Evolutionary conservation across 2,797 vertebrate genomes (phyloP).

Genomic region (Arnoldichthys spilopterus): DNA sequence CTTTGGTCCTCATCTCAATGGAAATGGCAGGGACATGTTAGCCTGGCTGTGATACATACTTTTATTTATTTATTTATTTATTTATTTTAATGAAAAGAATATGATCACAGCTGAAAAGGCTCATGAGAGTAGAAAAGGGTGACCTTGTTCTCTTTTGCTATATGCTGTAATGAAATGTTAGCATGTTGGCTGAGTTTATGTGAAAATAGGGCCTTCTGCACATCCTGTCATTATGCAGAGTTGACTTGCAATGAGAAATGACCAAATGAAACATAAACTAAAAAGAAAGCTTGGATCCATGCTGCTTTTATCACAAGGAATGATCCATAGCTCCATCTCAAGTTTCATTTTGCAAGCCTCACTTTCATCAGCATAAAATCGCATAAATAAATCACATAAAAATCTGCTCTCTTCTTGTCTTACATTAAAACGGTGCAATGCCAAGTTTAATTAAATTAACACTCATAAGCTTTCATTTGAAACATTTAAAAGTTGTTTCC

Average conservation of each 20-base stretch:
- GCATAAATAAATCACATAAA: too few species aligned
- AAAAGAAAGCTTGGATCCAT: conserved; percentile 5
- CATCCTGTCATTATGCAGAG: conserved; percentile 16
- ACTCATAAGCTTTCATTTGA: not conserved
- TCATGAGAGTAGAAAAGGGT: conserved; percentile 8
- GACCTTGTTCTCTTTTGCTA: conserved; percentile 27
- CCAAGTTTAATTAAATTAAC: conserved; percentile 4
- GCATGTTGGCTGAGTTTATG: not conserved
- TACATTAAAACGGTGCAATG: not conserved
- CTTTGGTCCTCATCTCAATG: not conserved
- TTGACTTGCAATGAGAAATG: conserved; percentile 9
- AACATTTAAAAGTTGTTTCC: conserved; percentile 14
- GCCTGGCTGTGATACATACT: not conserved
- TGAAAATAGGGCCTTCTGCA: conserved; percentile 17
- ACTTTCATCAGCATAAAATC: conserved; percentile 5
- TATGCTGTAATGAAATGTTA: conserved; percentile 18
- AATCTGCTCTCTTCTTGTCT: not conserved
- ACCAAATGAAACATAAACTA: conserved; percentile 20
- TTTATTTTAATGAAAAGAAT: conserved; percentile 15
- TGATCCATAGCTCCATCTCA: not conserved
- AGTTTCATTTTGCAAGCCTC: not conserved
- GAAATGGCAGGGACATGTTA: conserved; percentile 27
- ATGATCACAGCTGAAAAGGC: conserved; percentile 11
- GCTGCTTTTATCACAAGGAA: conserved; percentile 8
- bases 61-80: conserved; percentile 10